Base-by-base conservation (phyloP, 2,113 vertebrate genomes). In the Stegostoma tigrinum region DNA sequence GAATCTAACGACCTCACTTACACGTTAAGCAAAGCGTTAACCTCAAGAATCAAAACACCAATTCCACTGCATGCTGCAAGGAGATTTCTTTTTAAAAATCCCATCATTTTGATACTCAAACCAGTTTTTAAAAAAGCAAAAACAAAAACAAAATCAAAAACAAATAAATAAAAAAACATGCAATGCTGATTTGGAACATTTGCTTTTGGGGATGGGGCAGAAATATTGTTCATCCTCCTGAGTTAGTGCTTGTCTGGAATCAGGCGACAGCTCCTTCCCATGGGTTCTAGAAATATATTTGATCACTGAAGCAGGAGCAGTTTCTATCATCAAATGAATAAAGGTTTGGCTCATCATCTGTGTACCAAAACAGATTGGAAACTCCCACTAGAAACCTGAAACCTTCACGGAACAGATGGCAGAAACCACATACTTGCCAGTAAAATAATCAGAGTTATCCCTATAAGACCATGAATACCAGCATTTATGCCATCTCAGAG, bases 341-440 rank as follows among this genome's bases (percentile, higher is more conserved):
- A 23, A 94, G 87, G 87, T 17, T 38, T 70, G 93, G 8, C 21
- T 70, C 67, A 42, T 94, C 93, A 94, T 48, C 66, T n/a, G 93
- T 45, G 68, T 23, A 72, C 38, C 87, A 70, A 94, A 94, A 94
- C 93, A 94, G 87, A 70, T 70, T 94, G 66, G 27, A 87, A 94
- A 70, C 66, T 70, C 93, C 93, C 67, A 45, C 8, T 94, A 67
- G 93, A 70, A 70, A 23, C 38, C 66, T 70, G 45, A 94, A 68
- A 5, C 38, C 67, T 94, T 67, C 67, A 30, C 66, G 30, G n/a
- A 94, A 70, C 93, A 94, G 93, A 94, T 94, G 93, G 93, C 66
- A 94, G 66, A 45, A 48, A 23, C 38, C 38, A 67, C 45, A 94
- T 3, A 42, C 27, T 70, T 94, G n/a, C 38, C 68, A 70, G 67